These are phyloP conservation scores for Dryobota labecula DNA, from an alignment of 2,888 invertebrate species.

Conservation along the genomic window DNA sequence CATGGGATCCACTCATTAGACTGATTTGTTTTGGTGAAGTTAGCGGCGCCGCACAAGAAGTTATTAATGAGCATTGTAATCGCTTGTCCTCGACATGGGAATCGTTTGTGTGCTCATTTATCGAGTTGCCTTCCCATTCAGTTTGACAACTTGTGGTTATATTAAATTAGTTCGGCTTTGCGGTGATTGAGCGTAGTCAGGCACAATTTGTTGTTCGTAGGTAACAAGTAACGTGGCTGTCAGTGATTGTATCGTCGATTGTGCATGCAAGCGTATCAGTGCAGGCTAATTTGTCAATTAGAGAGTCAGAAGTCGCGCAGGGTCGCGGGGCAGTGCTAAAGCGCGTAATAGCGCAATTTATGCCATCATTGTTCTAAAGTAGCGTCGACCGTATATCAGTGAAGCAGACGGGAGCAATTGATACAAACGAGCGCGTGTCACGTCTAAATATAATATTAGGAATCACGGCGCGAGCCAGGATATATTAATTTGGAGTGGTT, in stretches of 20 bases:
- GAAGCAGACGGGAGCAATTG: slow-evolving; percentile 89
- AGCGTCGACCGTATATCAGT: slow-evolving; percentile 89
- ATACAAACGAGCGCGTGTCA: slow-evolving; percentile 90
- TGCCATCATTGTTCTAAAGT: slow-evolving; percentile 90
- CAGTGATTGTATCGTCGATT: slow-evolving; percentile 76
- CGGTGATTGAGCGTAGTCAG: slow-evolving; percentile 63
- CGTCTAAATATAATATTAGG: slow-evolving; percentile 91
- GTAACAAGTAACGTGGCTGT: slow-evolving; percentile 65
- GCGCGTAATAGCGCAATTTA: slow-evolving; percentile 89
- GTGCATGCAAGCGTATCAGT: slow-evolving; percentile 82
- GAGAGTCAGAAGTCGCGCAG: slow-evolving; percentile 77
- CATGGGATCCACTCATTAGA: slow-evolving; percentile 88
- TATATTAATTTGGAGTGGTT: slow-evolving; percentile 90
- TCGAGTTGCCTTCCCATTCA: slow-evolving; percentile 71
- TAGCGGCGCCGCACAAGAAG: slow-evolving; percentile 85
- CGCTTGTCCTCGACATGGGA: slow-evolving; percentile 79
- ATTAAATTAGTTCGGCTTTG: slow-evolving; percentile 66
- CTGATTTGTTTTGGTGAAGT: slow-evolving; percentile 85
- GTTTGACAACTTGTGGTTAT: slow-evolving; percentile 73
- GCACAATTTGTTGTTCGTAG: slow-evolving; percentile 66
- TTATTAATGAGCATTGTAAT: slow-evolving; percentile 87
- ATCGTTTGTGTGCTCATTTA: slow-evolving; percentile 82
- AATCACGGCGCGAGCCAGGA: slow-evolving; percentile 91
- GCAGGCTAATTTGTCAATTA: slow-evolving; percentile 83
- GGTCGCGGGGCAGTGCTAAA: slow-evolving; percentile 82